Conservation (phyloP, 2,113 vertebrate genomes). For the Montifringilla adamsi region DNA sequence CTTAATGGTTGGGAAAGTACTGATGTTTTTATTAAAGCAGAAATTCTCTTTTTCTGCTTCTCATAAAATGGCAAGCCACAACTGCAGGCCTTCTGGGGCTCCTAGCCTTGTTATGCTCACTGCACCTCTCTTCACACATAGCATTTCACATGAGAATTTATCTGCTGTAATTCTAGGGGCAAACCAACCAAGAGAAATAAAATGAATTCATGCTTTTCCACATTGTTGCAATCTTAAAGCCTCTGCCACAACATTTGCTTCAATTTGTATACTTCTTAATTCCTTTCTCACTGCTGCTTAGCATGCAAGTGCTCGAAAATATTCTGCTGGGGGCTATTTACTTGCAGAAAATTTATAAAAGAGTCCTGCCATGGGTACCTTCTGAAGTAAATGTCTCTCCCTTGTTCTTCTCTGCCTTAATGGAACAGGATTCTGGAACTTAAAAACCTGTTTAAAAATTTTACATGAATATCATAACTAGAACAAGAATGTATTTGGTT, state of each 20-base stretch:
- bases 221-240: not conserved
- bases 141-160: not conserved
- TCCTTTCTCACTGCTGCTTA: not conserved
- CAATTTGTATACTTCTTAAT: not conserved
- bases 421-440: not conserved
- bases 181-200: not conserved
- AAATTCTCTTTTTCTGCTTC: not conserved
- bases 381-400: not conserved
- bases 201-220: not conserved
- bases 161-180: not conserved
- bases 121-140: not conserved
- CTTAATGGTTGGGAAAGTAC: not conserved
- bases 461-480: not conserved
- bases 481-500: not conserved
- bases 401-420: not conserved
- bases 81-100: not conserved
- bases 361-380: not conserved
- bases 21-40: not conserved
- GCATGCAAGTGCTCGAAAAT: not conserved
- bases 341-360: not conserved
- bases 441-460: not conserved
- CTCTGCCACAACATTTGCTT: not conserved
- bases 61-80: not conserved
- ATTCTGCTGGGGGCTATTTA: not conserved
- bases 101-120: not conserved